Base-by-base conservation (phyloP, 2,113 vertebrate species). In the Monopterus albus region DNA sequence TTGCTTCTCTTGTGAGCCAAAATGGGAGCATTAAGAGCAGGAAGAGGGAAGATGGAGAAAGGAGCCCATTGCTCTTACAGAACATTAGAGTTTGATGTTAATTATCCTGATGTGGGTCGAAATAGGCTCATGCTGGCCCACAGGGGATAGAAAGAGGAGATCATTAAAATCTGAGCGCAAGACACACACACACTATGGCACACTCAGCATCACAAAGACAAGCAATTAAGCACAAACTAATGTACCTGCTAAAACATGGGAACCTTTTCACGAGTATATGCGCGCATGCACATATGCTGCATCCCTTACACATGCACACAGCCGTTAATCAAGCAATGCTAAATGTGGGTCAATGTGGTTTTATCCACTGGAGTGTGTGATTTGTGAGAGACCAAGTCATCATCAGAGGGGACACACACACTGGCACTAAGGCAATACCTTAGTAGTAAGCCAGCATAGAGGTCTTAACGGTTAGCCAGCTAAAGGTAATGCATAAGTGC, bases 51-150 rank as follows among this genome's bases (percentile, higher is more conserved):
- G 56, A 73, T 25, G 49, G 53, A 49, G 61, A 60, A 63, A 67
- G 56, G 40, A 79, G 62, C 60, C 63, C 51, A 38, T 25, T 72
- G 59, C 78, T 83, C 66, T 64, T 36, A 63, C 73, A 87, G 76
- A n/a, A 86, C 78, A 57, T 73, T 75, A 71, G 74, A 84, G 77
- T 84, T 51, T 79, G 78, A 87, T 90, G 80, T 88, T 92, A 91
- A 91, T 92, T 91, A 88, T 83, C 78, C 75, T 86, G 83, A 91
- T 92, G 80, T 86, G 83, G 91, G 83, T 87, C 53, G 79, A 85
- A 87, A 78, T 52, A 72, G 73, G 86, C 66, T 87, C 43, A 23
- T 57, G 45, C 47, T 75, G 66, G 73, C 72, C 87, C 75, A 43
- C 58, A 80, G 85, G 80, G 83, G 59, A 61, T 52, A 63, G 55